These are phyloP conservation scores for Eupeodes latifasciatus DNA, from an alignment of 2,888 invertebrate genomes.

Conservation along the genomic window DNA sequence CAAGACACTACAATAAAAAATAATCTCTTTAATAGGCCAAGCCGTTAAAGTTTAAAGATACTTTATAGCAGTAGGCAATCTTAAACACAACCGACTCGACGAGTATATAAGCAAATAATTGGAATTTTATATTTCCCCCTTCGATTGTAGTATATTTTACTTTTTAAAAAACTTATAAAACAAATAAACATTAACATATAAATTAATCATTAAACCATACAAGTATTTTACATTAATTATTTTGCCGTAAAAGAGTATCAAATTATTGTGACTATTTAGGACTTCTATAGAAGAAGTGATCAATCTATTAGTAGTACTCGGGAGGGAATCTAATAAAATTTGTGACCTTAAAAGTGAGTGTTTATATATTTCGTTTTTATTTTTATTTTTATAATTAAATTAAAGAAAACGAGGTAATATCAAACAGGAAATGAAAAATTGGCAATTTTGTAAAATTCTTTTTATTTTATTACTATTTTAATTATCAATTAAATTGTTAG, in stretches of 20 bases:
- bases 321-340: background rate
- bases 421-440: background rate
- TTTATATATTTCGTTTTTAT: conserved; percentile 1
- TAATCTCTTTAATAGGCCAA: conserved; percentile 24
- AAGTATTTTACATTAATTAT: background rate
- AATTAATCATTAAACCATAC: conserved; percentile 53
- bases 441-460: background rate
- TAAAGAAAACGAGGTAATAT: background rate
- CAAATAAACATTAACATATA: conserved; percentile 48
- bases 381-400: background rate
- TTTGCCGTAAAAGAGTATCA: background rate
- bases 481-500: background rate
- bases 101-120: background rate
- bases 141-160: conserved; percentile 5
- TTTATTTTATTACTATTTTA: background rate
- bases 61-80: background rate
- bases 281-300: background rate
- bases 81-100: too few species aligned
- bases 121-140: conserved; percentile 18
- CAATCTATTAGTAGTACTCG: background rate
- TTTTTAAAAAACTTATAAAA: background rate
- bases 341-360: conserved; percentile 7
- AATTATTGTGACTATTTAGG: background rate
- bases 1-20: background rate
- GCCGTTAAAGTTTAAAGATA: background rate